Evolutionary conservation across 1,140 invertebrate genomes (phyloP).

Genomic region (Oryctes rhinoceros): DNA sequence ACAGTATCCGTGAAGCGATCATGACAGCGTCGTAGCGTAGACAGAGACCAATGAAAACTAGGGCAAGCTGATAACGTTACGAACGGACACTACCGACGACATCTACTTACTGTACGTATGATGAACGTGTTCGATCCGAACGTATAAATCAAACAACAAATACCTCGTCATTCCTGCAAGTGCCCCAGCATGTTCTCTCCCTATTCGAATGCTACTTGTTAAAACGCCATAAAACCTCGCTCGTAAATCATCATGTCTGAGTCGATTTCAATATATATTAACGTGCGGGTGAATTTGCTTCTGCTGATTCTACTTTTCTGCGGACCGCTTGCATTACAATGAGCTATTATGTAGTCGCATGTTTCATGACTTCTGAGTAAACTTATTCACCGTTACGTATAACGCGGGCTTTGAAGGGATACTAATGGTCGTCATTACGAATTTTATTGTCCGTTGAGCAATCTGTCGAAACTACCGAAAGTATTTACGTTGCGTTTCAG

Average conservation of each 20-base stretch:
- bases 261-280: slow-evolving; percentile 33
- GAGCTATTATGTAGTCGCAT: not conserved
- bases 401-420: not conserved
- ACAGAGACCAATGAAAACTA: not conserved
- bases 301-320: slow-evolving; percentile 25
- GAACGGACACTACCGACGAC: not conserved
- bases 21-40: slow-evolving; percentile 17
- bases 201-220: slow-evolving; percentile 33
- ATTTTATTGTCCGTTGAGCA: not conserved
- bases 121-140: not conserved
- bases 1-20: slow-evolving; percentile 18
- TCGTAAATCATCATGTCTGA: slow-evolving; percentile 28
- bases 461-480: not conserved
- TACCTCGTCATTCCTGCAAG: slow-evolving; percentile 24
- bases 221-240: slow-evolving; percentile 28
- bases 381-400: not conserved
- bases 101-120: slow-evolving; percentile 13
- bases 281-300: slow-evolving; percentile 30
- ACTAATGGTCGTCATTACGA: slow-evolving; percentile 8
- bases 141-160: slow-evolving; percentile 36
- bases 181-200: not conserved
- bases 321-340: not conserved
- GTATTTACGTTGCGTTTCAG: not conserved
- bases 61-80: slow-evolving; percentile 24
- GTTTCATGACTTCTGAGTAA: not conserved